Evolutionary conservation across 35 echinoderm and acorn worm species (phyloP).

Genomic region (Patiria miniata): DNA sequence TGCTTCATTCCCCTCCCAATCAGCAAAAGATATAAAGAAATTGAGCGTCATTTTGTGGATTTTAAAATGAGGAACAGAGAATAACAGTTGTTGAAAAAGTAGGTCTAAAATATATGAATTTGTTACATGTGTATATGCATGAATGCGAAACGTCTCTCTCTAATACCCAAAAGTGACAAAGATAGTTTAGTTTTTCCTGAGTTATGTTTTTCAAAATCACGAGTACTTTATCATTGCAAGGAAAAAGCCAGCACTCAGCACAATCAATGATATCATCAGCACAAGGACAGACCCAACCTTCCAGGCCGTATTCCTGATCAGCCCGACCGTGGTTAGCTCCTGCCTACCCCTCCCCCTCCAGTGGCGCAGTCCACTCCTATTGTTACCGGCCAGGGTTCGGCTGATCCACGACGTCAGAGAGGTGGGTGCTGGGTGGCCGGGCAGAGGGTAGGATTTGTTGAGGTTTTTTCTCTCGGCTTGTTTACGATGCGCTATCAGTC

Average conservation of each 20-base stretch:
- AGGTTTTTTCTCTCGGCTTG: constrained; percentile 45
- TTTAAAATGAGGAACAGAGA: too few relatives aligned
- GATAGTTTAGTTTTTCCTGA: too few relatives aligned
- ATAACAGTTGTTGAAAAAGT: too few relatives aligned
- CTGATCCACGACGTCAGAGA: background rate
- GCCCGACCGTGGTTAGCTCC: background rate
- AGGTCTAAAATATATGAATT: too few relatives aligned
- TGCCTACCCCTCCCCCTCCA: background rate
- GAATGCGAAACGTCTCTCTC: too few relatives aligned
- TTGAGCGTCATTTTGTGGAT: too few relatives aligned
- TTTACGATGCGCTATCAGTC: constrained; percentile 35
- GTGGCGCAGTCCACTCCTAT: constrained; percentile 9
- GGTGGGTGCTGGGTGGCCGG: background rate
- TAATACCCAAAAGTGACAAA: too few relatives aligned
- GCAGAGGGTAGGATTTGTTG: constrained; percentile 53
- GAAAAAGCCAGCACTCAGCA: background rate
- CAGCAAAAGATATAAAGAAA: too few relatives aligned
- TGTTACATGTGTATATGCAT: too few relatives aligned
- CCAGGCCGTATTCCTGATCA: background rate
- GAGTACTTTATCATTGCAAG: background rate
- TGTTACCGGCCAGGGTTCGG: background rate
- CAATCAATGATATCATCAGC: background rate
- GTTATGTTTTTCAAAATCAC: background rate
- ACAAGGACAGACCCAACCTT: background rate
- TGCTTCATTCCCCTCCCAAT: too few relatives aligned